Evolutionary conservation across 1,140 invertebrate species (phyloP), one percentile per base, ranked within the genome.

Genomic region (Pseudomyrmex sp.): DNA sequence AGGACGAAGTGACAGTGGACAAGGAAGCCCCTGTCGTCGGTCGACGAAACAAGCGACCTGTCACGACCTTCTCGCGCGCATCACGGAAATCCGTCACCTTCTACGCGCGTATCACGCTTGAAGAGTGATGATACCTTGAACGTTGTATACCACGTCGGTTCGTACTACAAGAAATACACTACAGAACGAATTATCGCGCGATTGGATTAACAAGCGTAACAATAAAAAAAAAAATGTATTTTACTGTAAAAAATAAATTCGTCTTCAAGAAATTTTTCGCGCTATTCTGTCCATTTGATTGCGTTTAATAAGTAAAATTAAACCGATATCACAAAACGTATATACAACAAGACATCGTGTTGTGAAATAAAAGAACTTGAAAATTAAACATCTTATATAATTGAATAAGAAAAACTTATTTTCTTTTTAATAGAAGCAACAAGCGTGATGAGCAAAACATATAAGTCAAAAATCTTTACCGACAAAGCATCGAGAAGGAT

Each of bases 1-100:
- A 70, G 65, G 61, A 74, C 48, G 46, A 73, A 58, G 66, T 77
- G 73, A 85, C 44, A 72, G 56, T 72, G 69, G 48, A 56, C 85
- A 62, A 83, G 83, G 52, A 88, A 88, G 63, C 46, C 50, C 59
- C 70, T 87, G 85, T 87, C 59, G 48, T 85, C 70, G 75, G 26
- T 35, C 73, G 20, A 76, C 52, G 76, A 69, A 82, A 85, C 83
- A 80, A 83, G 73, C 82, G 73, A 89, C 77, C 69, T 70, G 59
- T 69, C 77, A 69, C 69, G 82, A 88, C 74, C 84, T 87, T 20
- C 80, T 87, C 61, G 59, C 35, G n/a, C 46, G 54, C 73, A 35
- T 35, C 35, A 35, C 35, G 13, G 8, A 82, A 63, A 70, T 59
- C 23, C 52, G 58, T 72, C 82, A 72, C 74, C 58, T 72, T 68